Evolutionary conservation across 1,140 invertebrate species (phyloP), one percentile per base, ranked within the genome.

Genomic region (Drosophila teissieri): DNA sequence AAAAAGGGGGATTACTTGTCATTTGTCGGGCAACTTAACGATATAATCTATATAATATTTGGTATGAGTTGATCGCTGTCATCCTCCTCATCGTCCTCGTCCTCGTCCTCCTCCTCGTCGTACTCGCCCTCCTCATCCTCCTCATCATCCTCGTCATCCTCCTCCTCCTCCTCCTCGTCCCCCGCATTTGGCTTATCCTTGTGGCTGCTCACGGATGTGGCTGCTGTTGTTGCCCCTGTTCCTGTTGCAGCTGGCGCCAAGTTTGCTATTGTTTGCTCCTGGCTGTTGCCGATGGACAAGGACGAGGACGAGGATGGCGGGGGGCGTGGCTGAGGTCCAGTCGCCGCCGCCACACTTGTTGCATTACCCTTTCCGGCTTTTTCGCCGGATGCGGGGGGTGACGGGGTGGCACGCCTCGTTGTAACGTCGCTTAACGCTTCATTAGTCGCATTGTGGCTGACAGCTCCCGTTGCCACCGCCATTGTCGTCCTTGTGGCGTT

Each of bases 21-120:
- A 63, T 63, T 75, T 46, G 55, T 58, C 27, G 45, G 54, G 22
- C 14, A n/a, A 12, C 42, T 44, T 69, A 60, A 48, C 78, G 57
- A 86, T 51, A 88, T 83, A 60, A 89, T 89, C 78, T 61, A 86
- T 51, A 88, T 83, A 60, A 89, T 89, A 89, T 89, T 89, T 89
- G 84, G 84, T 89, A 89, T 84, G n/a, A 89, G 57, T 84, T 89
- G 85, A 78, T 89, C 84, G 44, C 69, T 89, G 62, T 89, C 84
- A 49, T 88, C 84, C 75, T 83, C 77, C 48, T 88, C 84, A 11
- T 90, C 80, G 5, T 89, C 80, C 24, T 89, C 79, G 1, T 90
- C 80, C 37, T 89, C 76, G 0, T 90, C 79, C 0, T 78, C 86
- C 2, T 90, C 84, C 12, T 88, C 85, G 0, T 83, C 77, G 0